Conservation (phyloP, 2,888 invertebrate genomes). For the Synanthedon myopaeformis region DNA sequence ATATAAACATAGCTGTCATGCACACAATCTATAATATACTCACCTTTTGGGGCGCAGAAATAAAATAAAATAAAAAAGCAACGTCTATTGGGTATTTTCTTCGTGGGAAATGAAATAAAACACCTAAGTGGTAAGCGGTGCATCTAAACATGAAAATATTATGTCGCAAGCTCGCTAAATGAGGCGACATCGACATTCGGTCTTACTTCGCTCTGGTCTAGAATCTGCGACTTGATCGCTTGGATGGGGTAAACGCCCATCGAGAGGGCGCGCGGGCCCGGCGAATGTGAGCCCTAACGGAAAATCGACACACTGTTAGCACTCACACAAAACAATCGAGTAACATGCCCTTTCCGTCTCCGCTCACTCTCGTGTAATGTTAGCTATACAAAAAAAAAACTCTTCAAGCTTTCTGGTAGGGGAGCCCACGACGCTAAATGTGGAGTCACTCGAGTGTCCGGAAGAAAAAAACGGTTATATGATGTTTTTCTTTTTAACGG, state of each 20-base stretch:
- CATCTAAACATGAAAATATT: slow-evolving; percentile 63
- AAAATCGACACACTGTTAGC: slow-evolving; percentile 72
- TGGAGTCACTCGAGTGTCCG: no score
- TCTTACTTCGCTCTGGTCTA: slow-evolving; percentile 92
- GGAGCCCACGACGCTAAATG: no score
- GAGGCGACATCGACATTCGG: slow-evolving; percentile 50
- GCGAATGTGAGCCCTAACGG: slow-evolving; percentile 89
- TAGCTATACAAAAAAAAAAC: slow-evolving; percentile 25
- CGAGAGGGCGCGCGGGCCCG: slow-evolving; percentile 89
- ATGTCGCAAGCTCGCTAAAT: slow-evolving; percentile 52
- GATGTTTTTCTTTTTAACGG: no score
- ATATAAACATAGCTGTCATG: slow-evolving; percentile 33
- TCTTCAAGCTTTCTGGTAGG: slow-evolving; percentile 38
- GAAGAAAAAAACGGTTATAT: no score
- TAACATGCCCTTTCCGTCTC: slow-evolving; percentile 35
- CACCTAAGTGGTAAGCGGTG: slow-evolving; percentile 68
- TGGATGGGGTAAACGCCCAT: slow-evolving; percentile 93
- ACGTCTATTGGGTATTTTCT: not conserved
- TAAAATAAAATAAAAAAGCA: slow-evolving; percentile 1
- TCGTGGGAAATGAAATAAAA: slow-evolving; percentile 26
- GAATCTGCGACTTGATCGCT: slow-evolving; percentile 88
- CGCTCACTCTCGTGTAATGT: not conserved
- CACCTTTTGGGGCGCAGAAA: slow-evolving; percentile 1
- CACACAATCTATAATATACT: slow-evolving; percentile 30
- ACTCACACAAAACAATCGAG: slow-evolving; percentile 71